Evolutionary conservation across 1,140 invertebrate genomes (phyloP), one percentile per base, ranked within the genome.

Genomic region (Procambarus clarkii): DNA sequence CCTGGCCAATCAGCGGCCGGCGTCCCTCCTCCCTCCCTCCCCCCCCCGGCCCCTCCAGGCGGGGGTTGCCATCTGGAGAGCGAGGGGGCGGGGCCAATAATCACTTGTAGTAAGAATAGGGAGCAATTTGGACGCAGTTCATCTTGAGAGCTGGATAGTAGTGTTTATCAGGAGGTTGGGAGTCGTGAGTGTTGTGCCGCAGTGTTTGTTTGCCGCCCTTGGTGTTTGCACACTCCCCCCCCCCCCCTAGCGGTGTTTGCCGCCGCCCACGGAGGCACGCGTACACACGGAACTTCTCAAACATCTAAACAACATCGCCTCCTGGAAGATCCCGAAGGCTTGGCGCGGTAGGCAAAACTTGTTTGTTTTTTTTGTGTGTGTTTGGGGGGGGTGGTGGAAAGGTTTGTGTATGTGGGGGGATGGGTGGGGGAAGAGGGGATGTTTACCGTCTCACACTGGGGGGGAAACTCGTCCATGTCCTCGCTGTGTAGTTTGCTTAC

Each of bases 61-160:
- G 78, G 78, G 78, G 8, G 86, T 50, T 13, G 45, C 64, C 64
- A 48, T 34, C 54, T 77, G 50, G 82, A 78, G 88, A 34, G 64
- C 50, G 15, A 74, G 81, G 76, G 81, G 82, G 81, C 69, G 74
- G 54, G 77, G 76, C 74, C 44, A 58, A 50, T 91, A 86, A 91
- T 91, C 88, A 91, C 82, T 91, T 80, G 88, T 91, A 91, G 64
- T 54, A 69, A 11, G 88, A 82, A 91, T 91, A 91, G 86, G 88
- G 82, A 91, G 81, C 82, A 85, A 91, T 86, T 91, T 91, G 74
- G 81, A 54, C 88, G 78, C 88, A 91, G 89, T 91, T 91, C 89
- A 84, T 91, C 83, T 91, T 86, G 89, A 91, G 86, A 77, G 54
- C 77, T 58, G 60, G 74, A 81, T 88, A 88, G 86, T 88, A 60